Base-by-base conservation (phyloP, 2,113 vertebrate species). In the Coregonus clupeaformis region DNA sequence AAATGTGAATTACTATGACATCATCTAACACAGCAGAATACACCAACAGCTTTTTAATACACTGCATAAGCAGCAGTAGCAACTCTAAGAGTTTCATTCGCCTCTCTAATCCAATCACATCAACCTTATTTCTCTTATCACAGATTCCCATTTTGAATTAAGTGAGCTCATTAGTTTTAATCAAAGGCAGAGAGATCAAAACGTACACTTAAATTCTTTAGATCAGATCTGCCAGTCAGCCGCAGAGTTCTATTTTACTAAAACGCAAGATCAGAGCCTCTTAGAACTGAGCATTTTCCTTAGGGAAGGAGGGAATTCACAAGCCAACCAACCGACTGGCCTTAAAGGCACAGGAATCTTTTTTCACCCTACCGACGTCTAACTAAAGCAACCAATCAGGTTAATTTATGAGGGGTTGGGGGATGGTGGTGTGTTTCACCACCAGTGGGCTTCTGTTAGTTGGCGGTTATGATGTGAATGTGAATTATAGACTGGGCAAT, bases 111-210 rank as follows among this genome's bases (percentile, higher is more conserved):
- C 95, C 95, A 95, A 95, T 96, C 95, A 96, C 94, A 96, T 96
- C 95, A 96, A 95, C 95, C 95, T 95, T 95, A 95, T 96, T 96
- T 95, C 95, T 96, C 94, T 95, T 95, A 96, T 96, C 95, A 96
- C 92, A 96, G 93, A 95, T 95, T 95, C 95, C 94, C 94, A 95
- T 95, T 96, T 95, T 96, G 95, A 96, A 96, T 96, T 95, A 96
- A 96, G 95, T 95, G 95, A 95, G 95, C 95, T 96, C 95, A 96
- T 96, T 96, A 96, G 95, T 95, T 96, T 95, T 96, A 96, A 96
- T 96, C 95, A 96, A 95, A 96, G 95, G 94, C 94, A 95, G 93
- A 94, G 93, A 96, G 95, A 96, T 96, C 95, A 96, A 96, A 96
- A 95, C 95, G 94, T 95, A 94, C 94, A 95, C 93, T 94, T 96